phyloP scores from a whole-genome alignment of 2,113 vertebrate genomes.

The Tenrec ecaudatus region DNA sequence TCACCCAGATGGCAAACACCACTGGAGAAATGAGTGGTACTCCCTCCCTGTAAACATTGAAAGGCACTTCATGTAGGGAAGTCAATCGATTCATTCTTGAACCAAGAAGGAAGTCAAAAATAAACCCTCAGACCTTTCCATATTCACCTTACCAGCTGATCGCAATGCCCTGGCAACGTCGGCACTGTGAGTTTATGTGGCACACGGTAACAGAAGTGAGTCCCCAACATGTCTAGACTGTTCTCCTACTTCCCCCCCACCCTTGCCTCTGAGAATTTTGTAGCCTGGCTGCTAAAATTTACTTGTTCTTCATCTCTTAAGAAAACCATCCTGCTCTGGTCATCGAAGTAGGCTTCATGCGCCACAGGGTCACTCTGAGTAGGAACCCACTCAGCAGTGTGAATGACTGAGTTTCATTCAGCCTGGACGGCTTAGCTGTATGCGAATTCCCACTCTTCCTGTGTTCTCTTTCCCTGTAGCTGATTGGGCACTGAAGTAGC shows the following conservation, averaged over 20 bases:
- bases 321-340: background rate
- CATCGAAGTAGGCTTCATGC: background rate
- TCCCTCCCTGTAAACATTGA: background rate
- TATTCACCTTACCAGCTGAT: constrained; percentile 27
- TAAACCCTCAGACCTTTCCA: background rate
- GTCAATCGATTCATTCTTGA: background rate
- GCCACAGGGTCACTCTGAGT: too few species aligned
- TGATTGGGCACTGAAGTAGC: constrained; percentile 84
- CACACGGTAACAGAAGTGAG: background rate
- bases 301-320: background rate
- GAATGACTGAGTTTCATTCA: background rate
- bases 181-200: background rate
- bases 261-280: background rate
- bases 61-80: constrained; percentile 18
- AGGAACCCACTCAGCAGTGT: too few species aligned
- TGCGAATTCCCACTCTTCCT: constrained; percentile 74
- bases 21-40: background rate
- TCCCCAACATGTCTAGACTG: background rate
- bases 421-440: background rate
- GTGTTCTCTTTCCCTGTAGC: constrained; percentile 84
- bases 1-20: background rate
- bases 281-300: background rate
- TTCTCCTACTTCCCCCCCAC: too few species aligned
- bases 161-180: background rate
- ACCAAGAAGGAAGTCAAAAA: constrained; percentile 59